Conservation (phyloP, 2,797 vertebrate genomes). For the Urocyon cinereoargenteus region DNA sequence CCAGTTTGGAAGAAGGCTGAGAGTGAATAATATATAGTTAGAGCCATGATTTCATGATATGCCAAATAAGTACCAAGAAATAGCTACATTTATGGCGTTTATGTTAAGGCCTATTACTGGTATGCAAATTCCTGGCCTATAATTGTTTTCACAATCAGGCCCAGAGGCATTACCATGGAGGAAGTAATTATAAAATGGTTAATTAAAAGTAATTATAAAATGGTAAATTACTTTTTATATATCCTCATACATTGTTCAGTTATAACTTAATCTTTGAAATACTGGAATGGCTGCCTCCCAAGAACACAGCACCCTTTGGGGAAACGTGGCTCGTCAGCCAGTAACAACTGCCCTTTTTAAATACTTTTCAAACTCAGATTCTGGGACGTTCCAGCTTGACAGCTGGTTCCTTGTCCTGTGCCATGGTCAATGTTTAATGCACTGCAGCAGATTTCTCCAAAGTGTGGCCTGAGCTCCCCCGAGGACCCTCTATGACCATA, state of each 20-base stretch:
- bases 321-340: neutral
- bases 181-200: constrained; percentile 85
- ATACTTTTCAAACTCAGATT: constrained; percentile 45
- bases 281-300: constrained; percentile 63
- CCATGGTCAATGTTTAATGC: constrained; percentile 1
- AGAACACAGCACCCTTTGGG: constrained; percentile 73
- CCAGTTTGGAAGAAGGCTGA: constrained; percentile 52
- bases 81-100: constrained; percentile 67
- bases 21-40: constrained; percentile 57
- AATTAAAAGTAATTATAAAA: constrained; percentile 86
- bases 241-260: constrained; percentile 79
- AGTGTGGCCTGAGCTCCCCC: neutral
- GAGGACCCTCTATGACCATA: neutral
- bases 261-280: constrained; percentile 78
- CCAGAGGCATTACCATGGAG: constrained; percentile 82
- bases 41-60: constrained; percentile 57
- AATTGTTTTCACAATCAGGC: constrained; percentile 84
- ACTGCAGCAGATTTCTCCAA: neutral
- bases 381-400: neutral
- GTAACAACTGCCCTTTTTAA: constrained; percentile 37
- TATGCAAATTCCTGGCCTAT: constrained; percentile 78
- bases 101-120: constrained; percentile 77
- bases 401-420: constrained; percentile 17
- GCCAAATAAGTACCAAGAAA: constrained; percentile 73
- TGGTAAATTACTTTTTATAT: constrained; percentile 84